Evolutionary conservation across 2,797 vertebrate species (phyloP).

Genomic region (Carcharodon carcharias): DNA sequence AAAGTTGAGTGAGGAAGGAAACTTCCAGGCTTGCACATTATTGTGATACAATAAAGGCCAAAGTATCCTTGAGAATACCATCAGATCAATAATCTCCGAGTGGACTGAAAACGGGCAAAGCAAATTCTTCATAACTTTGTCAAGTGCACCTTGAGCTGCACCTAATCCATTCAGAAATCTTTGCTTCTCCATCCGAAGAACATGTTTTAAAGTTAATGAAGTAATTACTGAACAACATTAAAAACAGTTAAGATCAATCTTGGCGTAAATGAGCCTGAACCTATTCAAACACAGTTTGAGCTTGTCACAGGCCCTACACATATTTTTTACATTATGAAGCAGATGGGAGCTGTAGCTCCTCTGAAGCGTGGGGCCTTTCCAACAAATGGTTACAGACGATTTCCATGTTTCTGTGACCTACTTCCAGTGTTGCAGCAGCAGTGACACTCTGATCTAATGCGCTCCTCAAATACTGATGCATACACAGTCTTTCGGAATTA

Average conservation of each 20-base stretch:
- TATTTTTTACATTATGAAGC: constrained; percentile 62
- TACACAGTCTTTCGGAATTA: neutral
- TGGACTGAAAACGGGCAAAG: neutral
- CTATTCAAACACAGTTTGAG: constrained; percentile 37
- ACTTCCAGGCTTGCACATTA: neutral
- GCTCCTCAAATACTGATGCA: neutral
- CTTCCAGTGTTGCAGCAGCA: constrained; percentile 41
- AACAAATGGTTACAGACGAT: constrained; percentile 58
- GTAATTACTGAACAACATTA: constrained; percentile 54
- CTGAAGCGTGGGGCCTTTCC: constrained; percentile 50
- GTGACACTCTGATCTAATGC: neutral
- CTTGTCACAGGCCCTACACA: constrained; percentile 48
- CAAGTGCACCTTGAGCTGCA: neutral
- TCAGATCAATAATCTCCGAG: neutral
- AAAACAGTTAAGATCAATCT: constrained; percentile 50
- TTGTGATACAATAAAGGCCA: neutral
- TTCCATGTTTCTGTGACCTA: constrained; percentile 50
- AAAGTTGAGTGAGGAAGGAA: neutral
- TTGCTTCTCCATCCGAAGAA: neutral
- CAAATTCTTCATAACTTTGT: neutral
- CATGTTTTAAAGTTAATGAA: constrained; percentile 51
- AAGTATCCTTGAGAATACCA: neutral
- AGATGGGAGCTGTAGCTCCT: constrained; percentile 61
- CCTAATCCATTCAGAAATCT: neutral
- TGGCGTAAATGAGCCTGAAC: constrained; percentile 53